Percentiles rank a stretch among this genome's conserved stretches.
phyloP scores from a whole-genome alignment of 1,140 invertebrate species.

The Sarcophaga peregrina region DNA sequence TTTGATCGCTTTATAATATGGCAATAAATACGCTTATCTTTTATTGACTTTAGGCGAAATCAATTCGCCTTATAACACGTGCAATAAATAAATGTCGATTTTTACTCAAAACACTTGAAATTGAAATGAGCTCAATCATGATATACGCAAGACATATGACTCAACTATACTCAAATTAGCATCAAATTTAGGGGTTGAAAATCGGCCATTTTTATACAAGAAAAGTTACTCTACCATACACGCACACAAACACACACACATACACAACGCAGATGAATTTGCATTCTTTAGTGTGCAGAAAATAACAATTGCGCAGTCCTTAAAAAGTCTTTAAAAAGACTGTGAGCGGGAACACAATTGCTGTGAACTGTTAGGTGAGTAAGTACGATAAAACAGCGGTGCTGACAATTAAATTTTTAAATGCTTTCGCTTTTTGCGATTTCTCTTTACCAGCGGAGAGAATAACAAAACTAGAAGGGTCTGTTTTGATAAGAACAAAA shows the following conservation, averaged over 20 bases:
- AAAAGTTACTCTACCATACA: constrained; percentile 46
- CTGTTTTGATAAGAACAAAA: too few species aligned
- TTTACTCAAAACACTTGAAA: neutral
- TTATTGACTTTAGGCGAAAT: neutral
- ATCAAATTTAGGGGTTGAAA: constrained; percentile 42
- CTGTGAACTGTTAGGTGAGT: neutral
- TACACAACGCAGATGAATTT: too few species aligned
- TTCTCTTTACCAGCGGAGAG: neutral
- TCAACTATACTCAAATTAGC: neutral
- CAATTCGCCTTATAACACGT: neutral
- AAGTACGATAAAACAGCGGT: neutral
- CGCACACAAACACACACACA: too few species aligned
- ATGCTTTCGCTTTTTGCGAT: constrained; percentile 61
- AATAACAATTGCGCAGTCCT: constrained; percentile 43
- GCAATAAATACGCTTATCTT: too few species aligned
- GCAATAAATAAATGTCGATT: neutral
- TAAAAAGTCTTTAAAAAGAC: neutral
- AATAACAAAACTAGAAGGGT: neutral
- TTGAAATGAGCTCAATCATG: neutral
- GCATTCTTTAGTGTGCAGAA: constrained; percentile 28
- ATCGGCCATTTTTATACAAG: constrained; percentile 60
- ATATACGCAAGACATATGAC: neutral
- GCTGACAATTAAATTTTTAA: constrained; percentile 60
- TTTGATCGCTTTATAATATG: too few species aligned
- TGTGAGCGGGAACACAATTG: neutral